Evolutionary conservation across 2,113 vertebrate genomes (phyloP), one percentile per base, ranked within the genome.

Genomic region (Cairina moschata): DNA sequence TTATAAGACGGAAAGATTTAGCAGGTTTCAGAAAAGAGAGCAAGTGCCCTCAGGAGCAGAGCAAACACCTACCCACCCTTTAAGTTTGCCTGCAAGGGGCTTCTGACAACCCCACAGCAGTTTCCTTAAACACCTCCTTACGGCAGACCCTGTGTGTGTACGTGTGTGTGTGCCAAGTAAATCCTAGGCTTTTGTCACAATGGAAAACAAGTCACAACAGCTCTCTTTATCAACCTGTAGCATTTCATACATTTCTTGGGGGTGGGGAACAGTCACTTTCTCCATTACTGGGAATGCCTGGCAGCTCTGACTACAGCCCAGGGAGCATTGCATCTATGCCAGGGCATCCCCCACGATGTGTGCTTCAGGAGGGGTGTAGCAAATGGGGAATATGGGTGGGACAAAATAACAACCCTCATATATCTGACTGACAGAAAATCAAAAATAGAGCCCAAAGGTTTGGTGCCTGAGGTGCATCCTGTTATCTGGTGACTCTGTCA

Each of bases 1-100:
- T 90, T 78, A 54, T 72, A 93, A 95, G 69, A 86, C 54, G 65
- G 52, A 31, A 83, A 91, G 73, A 93, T 88, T 86, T 86, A 94
- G 42, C 73, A 82, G 73, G 42, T 91, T 75, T 88, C 88, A 88
- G 65, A 86, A 74, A 83, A 42, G 44, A 91, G 44, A 85, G 67
- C 23, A 85, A 82, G 48, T 6, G 2, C 31, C 65, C 38, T 88
- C 40, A 86, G 79, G 76, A 91, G 58, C 46, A 56, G n/a, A 87
- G 55, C 71, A 86, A 93, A 84, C 58, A 88, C 40, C 72, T 88
- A 42, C 66, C 86, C 69, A 86, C 72, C 76, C 72, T 93, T 75
- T 83, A 83, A 83, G 60, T 81, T 73, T 84, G 80, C 34, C 72
- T 94, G 17, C 58, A 77, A 77, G n/a, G 42, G 59, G 44, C n/a